These are phyloP conservation scores for Sphenodon punctatus DNA, from an alignment of 2,797 vertebrate genomes.

Conservation along the genomic window DNA sequence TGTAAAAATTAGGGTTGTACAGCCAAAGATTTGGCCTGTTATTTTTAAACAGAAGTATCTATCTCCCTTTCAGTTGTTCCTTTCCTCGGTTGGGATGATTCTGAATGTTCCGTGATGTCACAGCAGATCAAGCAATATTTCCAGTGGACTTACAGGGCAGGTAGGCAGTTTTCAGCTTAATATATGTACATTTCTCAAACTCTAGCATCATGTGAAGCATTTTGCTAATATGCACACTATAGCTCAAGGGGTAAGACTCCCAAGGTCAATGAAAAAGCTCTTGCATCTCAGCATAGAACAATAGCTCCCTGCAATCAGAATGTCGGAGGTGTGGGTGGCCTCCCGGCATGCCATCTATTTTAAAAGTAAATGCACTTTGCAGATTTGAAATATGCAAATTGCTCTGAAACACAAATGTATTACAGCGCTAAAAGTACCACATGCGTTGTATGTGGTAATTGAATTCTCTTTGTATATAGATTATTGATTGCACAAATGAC, in stretches of 20 bases:
- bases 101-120: too few species aligned
- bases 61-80: too few species aligned
- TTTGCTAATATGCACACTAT: not conserved
- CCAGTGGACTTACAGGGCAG: too few species aligned
- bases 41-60: too few species aligned
- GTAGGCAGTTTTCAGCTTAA: too few species aligned
- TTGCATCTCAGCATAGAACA: not conserved
- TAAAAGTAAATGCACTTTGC: not conserved
- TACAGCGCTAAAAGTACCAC: not conserved
- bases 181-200: too few species aligned
- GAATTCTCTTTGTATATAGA: not conserved
- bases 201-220: too few species aligned
- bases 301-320: not conserved
- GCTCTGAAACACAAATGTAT: not conserved
- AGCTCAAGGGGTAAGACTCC: too few species aligned
- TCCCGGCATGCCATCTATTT: not conserved
- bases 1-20: too few species aligned
- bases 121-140: too few species aligned
- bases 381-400: not conserved
- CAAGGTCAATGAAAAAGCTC: not conserved
- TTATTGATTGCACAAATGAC: not conserved
- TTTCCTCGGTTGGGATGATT: too few species aligned
- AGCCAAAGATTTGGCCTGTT: too few species aligned
- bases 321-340: not conserved
- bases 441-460: constrained; percentile 9